These are phyloP conservation scores for Pipistrellus kuhlii DNA, from an alignment of 2,797 vertebrate genomes.

Conservation along the genomic window DNA sequence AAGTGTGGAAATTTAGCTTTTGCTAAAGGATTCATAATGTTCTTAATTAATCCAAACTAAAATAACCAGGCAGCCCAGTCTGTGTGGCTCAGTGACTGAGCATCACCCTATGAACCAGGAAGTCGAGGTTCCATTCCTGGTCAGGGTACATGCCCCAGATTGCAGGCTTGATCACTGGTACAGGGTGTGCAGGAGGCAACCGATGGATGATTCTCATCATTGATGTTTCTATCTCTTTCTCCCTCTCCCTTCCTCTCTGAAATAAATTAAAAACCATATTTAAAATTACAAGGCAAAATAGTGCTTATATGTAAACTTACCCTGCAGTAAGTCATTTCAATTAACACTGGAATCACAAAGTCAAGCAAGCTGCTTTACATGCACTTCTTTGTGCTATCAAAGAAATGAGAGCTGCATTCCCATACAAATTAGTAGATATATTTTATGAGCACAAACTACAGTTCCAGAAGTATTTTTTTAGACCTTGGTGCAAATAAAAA, in stretches of 20 bases:
- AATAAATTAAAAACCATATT: too few relatives aligned
- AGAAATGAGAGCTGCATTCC: background rate
- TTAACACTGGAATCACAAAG: background rate
- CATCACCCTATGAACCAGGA: too few relatives aligned
- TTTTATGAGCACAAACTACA: slow-evolving; percentile 26
- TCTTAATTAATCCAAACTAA: slow-evolving; percentile 44
- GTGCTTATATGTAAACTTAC: background rate
- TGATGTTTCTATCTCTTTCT: too few relatives aligned
- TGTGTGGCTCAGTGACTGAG: too few relatives aligned
- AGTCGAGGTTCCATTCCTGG: too few relatives aligned
- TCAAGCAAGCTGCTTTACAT: slow-evolving; percentile 3
- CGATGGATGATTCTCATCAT: too few relatives aligned
- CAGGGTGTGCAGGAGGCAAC: too few relatives aligned
- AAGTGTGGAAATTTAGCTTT: slow-evolving; percentile 22
- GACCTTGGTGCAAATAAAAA: background rate
- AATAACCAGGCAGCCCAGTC: background rate
- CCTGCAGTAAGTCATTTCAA: slow-evolving; percentile 37
- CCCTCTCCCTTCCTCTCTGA: too few relatives aligned
- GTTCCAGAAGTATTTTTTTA: slow-evolving; percentile 29
- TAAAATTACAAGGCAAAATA: slow-evolving; percentile 17
- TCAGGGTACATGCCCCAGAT: too few relatives aligned
- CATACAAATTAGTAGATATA: background rate
- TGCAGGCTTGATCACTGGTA: too few relatives aligned
- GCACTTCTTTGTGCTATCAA: background rate
- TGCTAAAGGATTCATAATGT: slow-evolving; percentile 23